phyloP scores from a whole-genome alignment of 1,140 invertebrate species.

The Doryteuthis pealeii region DNA sequence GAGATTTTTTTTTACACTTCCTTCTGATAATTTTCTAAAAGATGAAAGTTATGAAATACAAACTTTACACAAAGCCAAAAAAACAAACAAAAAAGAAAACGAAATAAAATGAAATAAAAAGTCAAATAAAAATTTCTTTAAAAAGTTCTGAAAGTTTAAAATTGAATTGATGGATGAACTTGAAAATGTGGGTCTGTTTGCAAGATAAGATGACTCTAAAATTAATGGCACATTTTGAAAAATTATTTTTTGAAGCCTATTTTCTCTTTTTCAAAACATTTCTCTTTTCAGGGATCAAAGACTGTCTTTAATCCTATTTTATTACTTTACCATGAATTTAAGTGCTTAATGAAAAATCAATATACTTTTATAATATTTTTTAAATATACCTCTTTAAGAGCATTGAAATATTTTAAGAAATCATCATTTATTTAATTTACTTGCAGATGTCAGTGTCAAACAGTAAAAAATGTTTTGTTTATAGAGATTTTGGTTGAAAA shows the following conservation, averaged over 20 bases:
- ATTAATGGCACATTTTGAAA: neutral
- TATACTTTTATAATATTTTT: neutral
- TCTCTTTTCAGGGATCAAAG: neutral
- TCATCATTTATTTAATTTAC: no score
- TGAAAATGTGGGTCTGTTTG: neutral
- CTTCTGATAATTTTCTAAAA: neutral
- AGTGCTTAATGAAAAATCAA: neutral
- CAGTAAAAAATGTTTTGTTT: no score
- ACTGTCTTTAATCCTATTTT: neutral
- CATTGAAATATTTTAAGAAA: neutral
- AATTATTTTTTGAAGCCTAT: neutral
- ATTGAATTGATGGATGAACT: neutral
- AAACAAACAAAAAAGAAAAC: neutral
- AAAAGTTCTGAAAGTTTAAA: no score
- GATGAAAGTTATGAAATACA: neutral
- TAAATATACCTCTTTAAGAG: neutral
- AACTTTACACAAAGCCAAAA: neutral
- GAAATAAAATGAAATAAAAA: neutral
- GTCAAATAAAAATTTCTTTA: no score
- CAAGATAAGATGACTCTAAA: neutral
- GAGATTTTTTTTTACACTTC: no score
- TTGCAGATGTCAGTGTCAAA: no score
- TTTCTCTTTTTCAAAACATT: neutral
- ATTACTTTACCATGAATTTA: neutral
- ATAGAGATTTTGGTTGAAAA: no score